Percentiles rank a stretch among this genome's conserved stretches.
phyloP scores from a whole-genome alignment of 2,797 vertebrate species.

The Ciconia nigra region DNA sequence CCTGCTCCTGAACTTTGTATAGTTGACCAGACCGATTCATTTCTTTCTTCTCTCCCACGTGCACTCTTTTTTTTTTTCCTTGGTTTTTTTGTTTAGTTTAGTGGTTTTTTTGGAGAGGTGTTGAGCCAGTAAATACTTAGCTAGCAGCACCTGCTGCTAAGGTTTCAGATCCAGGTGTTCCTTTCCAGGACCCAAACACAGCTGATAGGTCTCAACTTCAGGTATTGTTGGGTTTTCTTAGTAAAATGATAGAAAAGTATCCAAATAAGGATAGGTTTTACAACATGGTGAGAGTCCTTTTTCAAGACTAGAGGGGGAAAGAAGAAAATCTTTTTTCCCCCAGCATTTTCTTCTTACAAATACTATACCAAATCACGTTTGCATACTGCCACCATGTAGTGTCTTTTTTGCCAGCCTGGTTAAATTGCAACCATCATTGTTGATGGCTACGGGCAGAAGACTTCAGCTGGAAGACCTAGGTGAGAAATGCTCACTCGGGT shows the following conservation, averaged over 20 bases:
- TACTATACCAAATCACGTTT: neutral
- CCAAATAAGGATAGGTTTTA: neutral
- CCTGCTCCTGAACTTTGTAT: neutral
- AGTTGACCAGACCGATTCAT: neutral
- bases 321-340: neutral
- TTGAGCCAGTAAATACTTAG: neutral
- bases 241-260: neutral
- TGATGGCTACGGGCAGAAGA: neutral
- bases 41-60: neutral
- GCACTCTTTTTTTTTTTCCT: neutral
- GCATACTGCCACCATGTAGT: accelerated
- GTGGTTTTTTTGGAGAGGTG: neutral
- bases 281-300: neutral
- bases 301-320: neutral
- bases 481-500: neutral
- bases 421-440: neutral
- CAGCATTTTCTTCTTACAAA: neutral
- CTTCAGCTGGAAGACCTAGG: neutral
- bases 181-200: neutral
- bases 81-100: neutral
- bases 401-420: neutral
- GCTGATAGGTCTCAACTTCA: neutral
- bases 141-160: conserved; percentile 8
- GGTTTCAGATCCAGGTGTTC: neutral
- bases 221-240: neutral